These are phyloP conservation scores for Ciconia nigra DNA, from an alignment of 2,797 vertebrate genomes.

Conservation along the genomic window DNA sequence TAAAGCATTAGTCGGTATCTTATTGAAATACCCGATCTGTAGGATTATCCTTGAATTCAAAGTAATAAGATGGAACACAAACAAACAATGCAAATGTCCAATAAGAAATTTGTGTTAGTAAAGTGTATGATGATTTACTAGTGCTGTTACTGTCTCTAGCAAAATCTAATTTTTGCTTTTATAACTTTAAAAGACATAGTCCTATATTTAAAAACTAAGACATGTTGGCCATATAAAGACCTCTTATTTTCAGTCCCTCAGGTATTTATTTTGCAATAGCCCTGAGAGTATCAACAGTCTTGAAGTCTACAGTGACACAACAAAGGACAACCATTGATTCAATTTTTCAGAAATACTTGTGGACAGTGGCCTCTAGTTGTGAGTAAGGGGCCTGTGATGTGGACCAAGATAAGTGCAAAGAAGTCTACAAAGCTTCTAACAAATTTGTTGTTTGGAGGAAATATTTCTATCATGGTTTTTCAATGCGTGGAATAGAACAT, in stretches of 20 bases:
- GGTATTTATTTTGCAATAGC: not conserved
- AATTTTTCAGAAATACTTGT: not conserved
- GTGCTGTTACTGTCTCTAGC: not conserved
- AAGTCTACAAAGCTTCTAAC: not conserved
- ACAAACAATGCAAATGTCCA: not conserved
- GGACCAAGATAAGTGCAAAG: not conserved
- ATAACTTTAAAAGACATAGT: not conserved
- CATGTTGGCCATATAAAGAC: not conserved
- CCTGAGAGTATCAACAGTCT: not conserved
- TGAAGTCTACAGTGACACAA: not conserved
- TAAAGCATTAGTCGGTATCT: not conserved
- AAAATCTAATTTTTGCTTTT: not conserved
- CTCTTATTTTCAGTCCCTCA: not conserved
- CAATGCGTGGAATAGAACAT: not conserved
- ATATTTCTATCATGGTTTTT: not conserved
- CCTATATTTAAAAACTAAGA: not conserved
- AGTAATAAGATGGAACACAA: not conserved
- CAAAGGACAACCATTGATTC: not conserved
- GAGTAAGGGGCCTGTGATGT: not conserved
- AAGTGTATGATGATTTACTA: not conserved
- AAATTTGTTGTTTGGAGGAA: not conserved
- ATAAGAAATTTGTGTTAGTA: not conserved
- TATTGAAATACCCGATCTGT: not conserved
- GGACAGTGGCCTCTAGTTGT: not conserved
- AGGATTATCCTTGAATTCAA: not conserved